Percentiles rank a stretch among this genome's conserved stretches.
Evolutionary conservation across 2,888 invertebrate genomes (phyloP).

Genomic region (Nemapogon koenigi): DNA sequence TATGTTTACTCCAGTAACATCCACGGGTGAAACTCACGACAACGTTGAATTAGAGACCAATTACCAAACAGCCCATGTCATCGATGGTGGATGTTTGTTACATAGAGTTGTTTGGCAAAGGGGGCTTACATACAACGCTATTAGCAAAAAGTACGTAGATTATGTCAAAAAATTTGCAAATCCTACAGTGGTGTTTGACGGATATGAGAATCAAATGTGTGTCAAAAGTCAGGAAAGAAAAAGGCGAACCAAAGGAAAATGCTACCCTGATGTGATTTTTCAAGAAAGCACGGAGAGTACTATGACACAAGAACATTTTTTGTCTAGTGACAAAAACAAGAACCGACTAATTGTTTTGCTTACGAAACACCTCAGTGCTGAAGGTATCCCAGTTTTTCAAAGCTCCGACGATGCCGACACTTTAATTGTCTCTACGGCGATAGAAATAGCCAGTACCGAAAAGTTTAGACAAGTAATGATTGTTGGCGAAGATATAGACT

Average conservation of each 20-base stretch:
- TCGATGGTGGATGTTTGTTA: constrained; percentile 24
- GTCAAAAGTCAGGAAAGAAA: no score
- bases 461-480: constrained; percentile 14
- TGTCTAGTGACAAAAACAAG: constrained; percentile 19
- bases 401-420: constrained; percentile 7
- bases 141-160: constrained; percentile 19
- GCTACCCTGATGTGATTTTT: no score
- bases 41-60: no score
- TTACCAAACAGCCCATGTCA: constrained; percentile 15
- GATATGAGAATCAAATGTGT: constrained; percentile 17
- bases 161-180: constrained; percentile 17
- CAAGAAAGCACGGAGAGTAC: constrained; percentile 13
- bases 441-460: background rate
- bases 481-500: constrained; percentile 20
- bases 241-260: no score
- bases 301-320: constrained; percentile 20
- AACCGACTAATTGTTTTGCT: constrained; percentile 17
- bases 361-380: constrained; percentile 9
- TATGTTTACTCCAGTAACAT: constrained; percentile 2
- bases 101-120: constrained; percentile 22
- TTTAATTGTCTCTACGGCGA: constrained; percentile 6
- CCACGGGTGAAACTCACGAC: background rate
- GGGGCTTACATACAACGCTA: constrained; percentile 15
- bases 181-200: constrained; percentile 20
- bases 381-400: background rate